Conservation (phyloP, 2,113 vertebrate species). For the Rhizomys pruinosus region DNA sequence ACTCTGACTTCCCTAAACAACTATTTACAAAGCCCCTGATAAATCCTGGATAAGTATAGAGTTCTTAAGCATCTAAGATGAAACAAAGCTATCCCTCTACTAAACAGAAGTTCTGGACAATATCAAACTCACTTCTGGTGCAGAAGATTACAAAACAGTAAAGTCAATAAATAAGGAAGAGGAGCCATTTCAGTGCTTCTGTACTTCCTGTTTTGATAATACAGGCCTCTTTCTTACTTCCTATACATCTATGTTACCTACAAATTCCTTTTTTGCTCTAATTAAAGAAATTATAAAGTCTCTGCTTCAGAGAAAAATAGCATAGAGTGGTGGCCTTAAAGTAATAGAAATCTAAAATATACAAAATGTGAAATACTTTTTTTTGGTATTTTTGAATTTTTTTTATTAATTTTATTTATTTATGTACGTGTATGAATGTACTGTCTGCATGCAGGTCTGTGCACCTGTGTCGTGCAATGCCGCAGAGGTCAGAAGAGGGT, state of each 20-base stretch:
- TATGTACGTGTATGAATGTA: too few relatives aligned
- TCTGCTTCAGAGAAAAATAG: constrained; percentile 47
- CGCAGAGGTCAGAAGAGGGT: too few relatives aligned
- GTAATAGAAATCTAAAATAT: neutral
- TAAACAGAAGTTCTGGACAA: neutral
- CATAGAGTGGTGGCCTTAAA: constrained; percentile 34
- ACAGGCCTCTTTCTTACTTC: constrained; percentile 53
- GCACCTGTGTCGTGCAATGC: too few relatives aligned
- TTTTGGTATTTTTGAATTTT: too few relatives aligned
- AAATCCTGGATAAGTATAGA: neutral
- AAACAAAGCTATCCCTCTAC: neutral
- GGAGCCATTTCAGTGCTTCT: neutral
- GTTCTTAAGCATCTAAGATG: constrained; percentile 8
- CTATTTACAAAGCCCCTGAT: neutral
- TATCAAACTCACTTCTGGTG: constrained; percentile 1
- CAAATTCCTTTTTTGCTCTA: constrained; percentile 21
- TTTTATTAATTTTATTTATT: too few relatives aligned
- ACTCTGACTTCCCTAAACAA: neutral
- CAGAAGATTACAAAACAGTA: constrained; percentile 39
- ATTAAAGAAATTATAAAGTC: constrained; percentile 17
- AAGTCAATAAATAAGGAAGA: neutral
- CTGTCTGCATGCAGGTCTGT: too few relatives aligned
- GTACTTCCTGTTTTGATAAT: constrained; percentile 49
- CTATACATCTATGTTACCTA: neutral
- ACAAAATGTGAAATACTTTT: constrained; percentile 28